phyloP scores from a whole-genome alignment of 2,888 invertebrate species.

The Acutogordius australiensis region DNA sequence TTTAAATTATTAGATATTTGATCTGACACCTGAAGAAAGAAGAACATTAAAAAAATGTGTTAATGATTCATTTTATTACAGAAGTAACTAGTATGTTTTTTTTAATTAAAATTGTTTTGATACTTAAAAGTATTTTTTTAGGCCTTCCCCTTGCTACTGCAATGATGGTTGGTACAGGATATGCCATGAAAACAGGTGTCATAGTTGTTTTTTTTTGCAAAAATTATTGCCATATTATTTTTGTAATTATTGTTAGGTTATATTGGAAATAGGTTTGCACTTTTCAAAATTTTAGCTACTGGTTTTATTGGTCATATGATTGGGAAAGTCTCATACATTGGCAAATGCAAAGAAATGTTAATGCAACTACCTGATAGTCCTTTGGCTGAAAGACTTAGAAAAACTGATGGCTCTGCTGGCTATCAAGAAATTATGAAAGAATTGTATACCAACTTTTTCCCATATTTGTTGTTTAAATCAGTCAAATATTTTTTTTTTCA shows the following conservation, averaged over 20 bases:
- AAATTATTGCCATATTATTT: too few relatives aligned
- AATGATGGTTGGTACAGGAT: neutral
- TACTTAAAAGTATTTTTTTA: neutral
- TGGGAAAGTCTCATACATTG: neutral
- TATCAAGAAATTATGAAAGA: slow-evolving; percentile 2
- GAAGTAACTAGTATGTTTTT: neutral
- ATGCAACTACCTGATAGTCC: neutral
- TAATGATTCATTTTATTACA: neutral
- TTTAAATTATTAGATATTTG: too few relatives aligned
- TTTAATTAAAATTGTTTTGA: neutral
- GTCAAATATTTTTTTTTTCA: too few relatives aligned
- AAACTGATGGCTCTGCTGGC: neutral
- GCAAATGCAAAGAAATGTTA: slow-evolving; percentile 5
- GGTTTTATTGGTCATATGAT: neutral
- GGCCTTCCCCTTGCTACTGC: neutral
- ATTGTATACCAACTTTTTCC: too few relatives aligned
- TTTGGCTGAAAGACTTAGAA: neutral
- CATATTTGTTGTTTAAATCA: too few relatives aligned
- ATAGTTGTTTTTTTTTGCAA: neutral
- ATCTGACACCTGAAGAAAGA: neutral
- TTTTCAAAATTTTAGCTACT: neutral
- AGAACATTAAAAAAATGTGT: slow-evolving; percentile 6
- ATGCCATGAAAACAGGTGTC: neutral
- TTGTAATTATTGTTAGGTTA: neutral
- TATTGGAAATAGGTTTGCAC: neutral